Base-by-base conservation (phyloP, 2,113 vertebrate species). In the Oryzias curvinotus region DNA sequence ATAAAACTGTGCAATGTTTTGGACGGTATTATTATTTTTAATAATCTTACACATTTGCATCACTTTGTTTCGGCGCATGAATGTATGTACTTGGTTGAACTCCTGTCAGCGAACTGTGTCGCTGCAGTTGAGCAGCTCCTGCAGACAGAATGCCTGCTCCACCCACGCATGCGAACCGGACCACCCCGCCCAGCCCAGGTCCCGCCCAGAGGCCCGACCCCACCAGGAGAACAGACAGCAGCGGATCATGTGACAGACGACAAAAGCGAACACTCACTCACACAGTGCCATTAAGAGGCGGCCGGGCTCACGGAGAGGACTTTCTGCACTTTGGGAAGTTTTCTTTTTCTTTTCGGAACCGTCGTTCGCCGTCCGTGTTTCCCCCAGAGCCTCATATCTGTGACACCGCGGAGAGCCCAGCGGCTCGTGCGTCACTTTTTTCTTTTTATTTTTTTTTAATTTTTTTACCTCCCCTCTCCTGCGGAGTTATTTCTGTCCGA, bases 171-270 rank as follows among this genome's bases (percentile, higher is more conserved):
- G 8, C 10, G 61, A 21, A 8, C 21, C 14, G 71, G 71, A 55
- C 73, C 75, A 77, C 85, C 74, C 89, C 80, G 80, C 83, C 84
- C 82, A 61, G 47, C 83, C 84, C 82, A 49, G 61, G 77, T 51
- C 69, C 85, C 87, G 84, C 84, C 87, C 78, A 74, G 58, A 75
- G 67, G 64, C 68, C 80, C 80, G 75, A 79, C 85, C 85, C 89
- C 75, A 63, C 5, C 25, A 47, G 53, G 64, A 78, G 65, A 56
- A 68, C 75, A 57, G 66, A 58, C 80, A 4, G 71, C 80, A 4
- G 71, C 21, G 74, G 73, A 78, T 89, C 90, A 90, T 83, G 85
- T 91, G 89, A 90, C 83, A 61, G 73, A 79, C 74, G 62, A 83
- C 81, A 71, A 14, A 21, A 18, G n/a, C 46, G 49, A 19, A 44